Percentiles rank a stretch among this genome's conserved stretches.
phyloP scores from a whole-genome alignment of 2,113 vertebrate genomes.

The Motacilla alba region DNA sequence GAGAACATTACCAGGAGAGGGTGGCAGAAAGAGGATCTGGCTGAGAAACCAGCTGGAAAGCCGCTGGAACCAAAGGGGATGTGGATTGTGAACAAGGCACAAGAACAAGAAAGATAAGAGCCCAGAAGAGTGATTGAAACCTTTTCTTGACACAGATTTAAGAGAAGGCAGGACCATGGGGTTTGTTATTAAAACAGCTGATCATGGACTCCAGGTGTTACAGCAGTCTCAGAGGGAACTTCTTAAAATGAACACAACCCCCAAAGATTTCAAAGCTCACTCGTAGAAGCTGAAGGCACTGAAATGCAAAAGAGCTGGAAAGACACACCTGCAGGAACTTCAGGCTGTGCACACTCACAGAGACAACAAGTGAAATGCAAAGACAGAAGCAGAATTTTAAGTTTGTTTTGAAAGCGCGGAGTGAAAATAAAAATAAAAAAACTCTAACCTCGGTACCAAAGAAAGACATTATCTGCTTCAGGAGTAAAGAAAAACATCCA shows the following conservation, averaged over 20 bases:
- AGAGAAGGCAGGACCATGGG: background rate
- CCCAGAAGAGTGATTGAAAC: accelerated
- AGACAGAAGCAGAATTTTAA: background rate
- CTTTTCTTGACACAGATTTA: background rate
- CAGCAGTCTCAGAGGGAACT: background rate
- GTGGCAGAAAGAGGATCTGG: background rate
- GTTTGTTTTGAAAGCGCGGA: background rate
- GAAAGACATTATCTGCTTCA: background rate
- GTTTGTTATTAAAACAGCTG: background rate
- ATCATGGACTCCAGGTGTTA: accelerated
- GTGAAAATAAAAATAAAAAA: slow-evolving; percentile 2
- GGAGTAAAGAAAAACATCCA: background rate
- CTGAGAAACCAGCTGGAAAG: background rate
- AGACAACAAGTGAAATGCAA: background rate
- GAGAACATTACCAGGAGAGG: background rate
- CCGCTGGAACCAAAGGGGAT: background rate
- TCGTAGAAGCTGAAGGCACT: background rate
- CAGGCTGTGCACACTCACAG: background rate
- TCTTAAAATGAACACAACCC: background rate
- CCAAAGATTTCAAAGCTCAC: background rate
- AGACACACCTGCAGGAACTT: background rate
- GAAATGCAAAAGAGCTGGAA: background rate
- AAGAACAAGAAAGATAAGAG: background rate
- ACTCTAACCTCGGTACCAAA: background rate
- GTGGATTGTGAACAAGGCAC: background rate